A percentile compares a stretch with the other conserved stretches of the same genome.
Evolutionary conservation across 2,113 vertebrate genomes (phyloP).

Genomic region (Dolichallabes microphthalmus): DNA sequence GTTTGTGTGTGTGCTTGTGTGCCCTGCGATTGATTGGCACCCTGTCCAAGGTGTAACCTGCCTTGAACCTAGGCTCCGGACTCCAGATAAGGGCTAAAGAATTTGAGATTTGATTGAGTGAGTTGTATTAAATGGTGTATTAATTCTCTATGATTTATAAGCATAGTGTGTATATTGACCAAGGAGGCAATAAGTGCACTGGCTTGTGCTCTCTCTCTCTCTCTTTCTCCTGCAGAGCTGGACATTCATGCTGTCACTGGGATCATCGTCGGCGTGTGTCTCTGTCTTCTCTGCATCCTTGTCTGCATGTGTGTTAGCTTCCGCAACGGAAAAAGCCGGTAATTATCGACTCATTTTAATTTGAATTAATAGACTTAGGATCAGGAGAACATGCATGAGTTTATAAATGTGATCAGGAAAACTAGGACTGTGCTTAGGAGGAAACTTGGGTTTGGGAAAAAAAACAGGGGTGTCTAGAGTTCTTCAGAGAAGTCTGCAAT

Average conservation of each 20-base stretch:
- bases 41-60: no score
- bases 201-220: background rate
- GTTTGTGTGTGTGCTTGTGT: no score
- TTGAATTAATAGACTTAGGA: background rate
- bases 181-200: background rate
- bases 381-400: background rate
- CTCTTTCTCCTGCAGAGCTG: constrained; percentile 69
- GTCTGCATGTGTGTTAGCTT: constrained; percentile 95
- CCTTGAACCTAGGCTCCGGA: no score
- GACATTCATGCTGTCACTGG: constrained; percentile 91
- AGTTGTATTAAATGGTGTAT: background rate
- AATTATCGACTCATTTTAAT: constrained; percentile 15
- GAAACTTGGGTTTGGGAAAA: background rate
- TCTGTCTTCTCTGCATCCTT: constrained; percentile 91
- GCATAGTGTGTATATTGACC: background rate
- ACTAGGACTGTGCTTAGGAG: background rate
- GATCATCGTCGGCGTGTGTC: constrained; percentile 92
- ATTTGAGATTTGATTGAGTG: no score
- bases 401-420: background rate
- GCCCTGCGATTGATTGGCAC: no score
- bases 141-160: background rate
- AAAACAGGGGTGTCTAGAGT: background rate
- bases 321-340: constrained; percentile 85
- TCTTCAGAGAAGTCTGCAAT: background rate
- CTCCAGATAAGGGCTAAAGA: no score